These are phyloP conservation scores for Tetragonula clypearis DNA, from an alignment of 1,140 invertebrate genomes.

Conservation along the genomic window DNA sequence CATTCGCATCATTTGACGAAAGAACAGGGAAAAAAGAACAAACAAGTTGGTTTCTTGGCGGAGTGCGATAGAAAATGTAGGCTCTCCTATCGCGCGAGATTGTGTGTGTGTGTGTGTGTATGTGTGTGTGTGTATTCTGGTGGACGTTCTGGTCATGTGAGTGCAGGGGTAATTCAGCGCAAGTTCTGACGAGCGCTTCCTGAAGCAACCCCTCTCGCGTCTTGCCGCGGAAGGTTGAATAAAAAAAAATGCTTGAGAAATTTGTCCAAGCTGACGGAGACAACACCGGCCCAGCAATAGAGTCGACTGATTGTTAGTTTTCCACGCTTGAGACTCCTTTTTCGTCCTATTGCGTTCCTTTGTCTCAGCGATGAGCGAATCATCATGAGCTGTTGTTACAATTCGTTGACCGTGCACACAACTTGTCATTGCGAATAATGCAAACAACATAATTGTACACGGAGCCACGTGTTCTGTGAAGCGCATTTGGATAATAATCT, in stretches of 20 bases:
- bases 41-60: background rate
- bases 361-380: background rate
- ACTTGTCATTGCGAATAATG: background rate
- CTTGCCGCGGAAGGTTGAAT: background rate
- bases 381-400: background rate
- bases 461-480: no score
- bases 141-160: slow-evolving; percentile 23
- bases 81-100: background rate
- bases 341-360: background rate
- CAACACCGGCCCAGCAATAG: background rate
- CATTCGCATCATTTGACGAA: background rate
- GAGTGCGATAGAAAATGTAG: background rate
- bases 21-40: background rate
- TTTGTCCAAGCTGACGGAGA: slow-evolving; percentile 14
- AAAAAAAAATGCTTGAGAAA: slow-evolving; percentile 19
- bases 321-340: background rate
- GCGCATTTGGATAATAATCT: background rate
- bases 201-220: slow-evolving; percentile 21
- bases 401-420: background rate
- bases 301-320: background rate
- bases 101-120: background rate
- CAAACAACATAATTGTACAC: no score
- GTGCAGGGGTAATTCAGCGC: slow-evolving; percentile 34
- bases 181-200: slow-evolving; percentile 19
- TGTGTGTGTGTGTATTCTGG: background rate